Percentiles rank a stretch among this genome's conserved stretches.
Evolutionary conservation across 2,888 invertebrate species (phyloP).

Genomic region (Falcaria lacertinaria): DNA sequence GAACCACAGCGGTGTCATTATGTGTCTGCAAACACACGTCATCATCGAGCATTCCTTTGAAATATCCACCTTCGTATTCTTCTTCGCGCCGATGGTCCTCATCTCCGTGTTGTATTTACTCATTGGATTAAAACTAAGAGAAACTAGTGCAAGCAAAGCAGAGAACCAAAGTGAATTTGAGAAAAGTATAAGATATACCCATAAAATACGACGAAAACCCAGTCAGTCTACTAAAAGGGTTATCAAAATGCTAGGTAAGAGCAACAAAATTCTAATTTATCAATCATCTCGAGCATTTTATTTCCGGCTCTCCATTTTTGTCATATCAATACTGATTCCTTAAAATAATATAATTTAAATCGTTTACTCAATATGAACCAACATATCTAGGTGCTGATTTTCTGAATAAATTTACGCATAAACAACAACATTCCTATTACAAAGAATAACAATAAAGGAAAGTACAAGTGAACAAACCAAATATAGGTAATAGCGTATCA

Average conservation of each 20-base stretch:
- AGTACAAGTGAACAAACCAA: too few relatives aligned
- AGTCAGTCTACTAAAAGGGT: conserved; percentile 84
- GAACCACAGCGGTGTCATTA: conserved; percentile 50
- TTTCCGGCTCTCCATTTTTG: too few relatives aligned
- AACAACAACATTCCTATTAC: too few relatives aligned
- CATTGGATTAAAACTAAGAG: conserved; percentile 81
- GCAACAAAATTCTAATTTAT: background rate
- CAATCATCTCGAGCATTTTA: too few relatives aligned
- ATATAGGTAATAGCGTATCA: too few relatives aligned
- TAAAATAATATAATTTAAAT: too few relatives aligned
- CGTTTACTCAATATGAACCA: too few relatives aligned
- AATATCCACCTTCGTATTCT: conserved; percentile 85
- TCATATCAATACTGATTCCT: too few relatives aligned
- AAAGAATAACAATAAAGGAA: too few relatives aligned
- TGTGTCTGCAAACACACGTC: conserved; percentile 72
- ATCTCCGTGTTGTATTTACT: conserved; percentile 86
- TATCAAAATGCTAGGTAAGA: conserved; percentile 87
- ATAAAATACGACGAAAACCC: conserved; percentile 51
- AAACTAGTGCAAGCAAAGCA: conserved; percentile 56
- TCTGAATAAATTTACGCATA: too few relatives aligned
- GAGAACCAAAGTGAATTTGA: conserved; percentile 40
- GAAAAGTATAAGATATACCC: conserved; percentile 31
- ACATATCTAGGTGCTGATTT: too few relatives aligned
- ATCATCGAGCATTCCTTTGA: conserved; percentile 83
- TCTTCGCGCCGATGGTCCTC: conserved; percentile 87